These are phyloP conservation scores for Stratiolaelaps scimitus DNA, from an alignment of 1,140 invertebrate species.

Conservation along the genomic window DNA sequence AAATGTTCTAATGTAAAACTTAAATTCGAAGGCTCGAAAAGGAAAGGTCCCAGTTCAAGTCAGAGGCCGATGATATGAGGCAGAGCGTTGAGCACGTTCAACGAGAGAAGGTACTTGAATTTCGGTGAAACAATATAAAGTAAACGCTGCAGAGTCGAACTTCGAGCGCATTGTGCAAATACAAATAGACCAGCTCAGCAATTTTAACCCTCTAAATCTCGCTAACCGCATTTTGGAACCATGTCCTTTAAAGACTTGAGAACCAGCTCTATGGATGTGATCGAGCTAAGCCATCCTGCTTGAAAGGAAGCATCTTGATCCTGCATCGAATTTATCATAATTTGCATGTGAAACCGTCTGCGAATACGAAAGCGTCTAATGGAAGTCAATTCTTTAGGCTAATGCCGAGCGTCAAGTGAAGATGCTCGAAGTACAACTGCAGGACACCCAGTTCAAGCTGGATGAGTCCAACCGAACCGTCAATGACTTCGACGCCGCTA, in stretches of 20 bases:
- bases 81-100: slow-evolving; percentile 73
- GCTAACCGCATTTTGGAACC: slow-evolving; percentile 23
- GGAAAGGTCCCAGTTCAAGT: slow-evolving; percentile 78
- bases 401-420: slow-evolving; percentile 92
- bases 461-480: slow-evolving; percentile 88
- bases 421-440: slow-evolving; percentile 81
- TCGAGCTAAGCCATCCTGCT: too few species aligned
- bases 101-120: slow-evolving; percentile 75
- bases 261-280: too few species aligned
- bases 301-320: slow-evolving; percentile 26
- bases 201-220: not conserved
- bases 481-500: slow-evolving; percentile 86
- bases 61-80: slow-evolving; percentile 85
- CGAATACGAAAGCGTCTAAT: too few species aligned
- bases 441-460: slow-evolving; percentile 84
- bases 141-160: not conserved
- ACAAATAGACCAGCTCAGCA: not conserved
- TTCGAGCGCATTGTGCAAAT: slow-evolving; percentile 16
- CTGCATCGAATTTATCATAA: too few species aligned
- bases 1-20: too few species aligned
- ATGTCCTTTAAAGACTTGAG: slow-evolving; percentile 27
- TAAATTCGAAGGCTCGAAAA: slow-evolving; percentile 69
- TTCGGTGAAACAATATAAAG: slow-evolving; percentile 32
- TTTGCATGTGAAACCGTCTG: too few species aligned
- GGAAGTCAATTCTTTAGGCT: slow-evolving; percentile 49